Evolutionary conservation across 30 jellyfish, hydroid and myxozoan genomes (phyloP).

Genomic region (Cassiopea xamachana): DNA sequence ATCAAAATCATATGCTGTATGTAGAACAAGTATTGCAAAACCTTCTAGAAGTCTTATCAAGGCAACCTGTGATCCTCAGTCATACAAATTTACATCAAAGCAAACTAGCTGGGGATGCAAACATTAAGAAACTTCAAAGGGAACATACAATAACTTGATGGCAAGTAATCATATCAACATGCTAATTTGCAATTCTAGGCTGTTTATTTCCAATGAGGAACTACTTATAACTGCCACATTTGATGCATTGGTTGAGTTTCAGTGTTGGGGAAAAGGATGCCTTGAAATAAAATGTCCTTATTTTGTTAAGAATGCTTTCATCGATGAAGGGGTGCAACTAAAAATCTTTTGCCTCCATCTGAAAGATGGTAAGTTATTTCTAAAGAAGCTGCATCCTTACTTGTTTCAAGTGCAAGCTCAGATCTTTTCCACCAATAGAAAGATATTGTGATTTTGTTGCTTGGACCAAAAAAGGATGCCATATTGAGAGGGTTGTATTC

Average conservation of each 20-base stretch:
- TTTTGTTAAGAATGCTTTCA: not conserved
- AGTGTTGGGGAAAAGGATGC: slow-evolving; percentile 13
- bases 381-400: not conserved
- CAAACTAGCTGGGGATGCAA: slow-evolving; percentile 28
- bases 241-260: slow-evolving; percentile 2
- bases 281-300: slow-evolving; percentile 13
- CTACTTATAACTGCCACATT: slow-evolving; percentile 6
- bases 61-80: slow-evolving; percentile 30
- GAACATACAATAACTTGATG: not conserved
- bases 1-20: slow-evolving; percentile 15
- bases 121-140: slow-evolving; percentile 13
- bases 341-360: not conserved
- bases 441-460: slow-evolving; percentile 4
- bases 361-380: not conserved
- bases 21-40: not conserved
- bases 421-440: slow-evolving; percentile 6
- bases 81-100: slow-evolving; percentile 1
- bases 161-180: not conserved
- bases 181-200: not conserved
- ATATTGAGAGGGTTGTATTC: not conserved
- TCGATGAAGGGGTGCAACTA: not conserved
- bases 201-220: slow-evolving; percentile 20
- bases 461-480: slow-evolving; percentile 12
- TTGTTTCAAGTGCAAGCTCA: slow-evolving; percentile 22
- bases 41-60: slow-evolving; percentile 24